Evolutionary conservation across 2,797 vertebrate species (phyloP).

Genomic region (Danio albolineatus): DNA sequence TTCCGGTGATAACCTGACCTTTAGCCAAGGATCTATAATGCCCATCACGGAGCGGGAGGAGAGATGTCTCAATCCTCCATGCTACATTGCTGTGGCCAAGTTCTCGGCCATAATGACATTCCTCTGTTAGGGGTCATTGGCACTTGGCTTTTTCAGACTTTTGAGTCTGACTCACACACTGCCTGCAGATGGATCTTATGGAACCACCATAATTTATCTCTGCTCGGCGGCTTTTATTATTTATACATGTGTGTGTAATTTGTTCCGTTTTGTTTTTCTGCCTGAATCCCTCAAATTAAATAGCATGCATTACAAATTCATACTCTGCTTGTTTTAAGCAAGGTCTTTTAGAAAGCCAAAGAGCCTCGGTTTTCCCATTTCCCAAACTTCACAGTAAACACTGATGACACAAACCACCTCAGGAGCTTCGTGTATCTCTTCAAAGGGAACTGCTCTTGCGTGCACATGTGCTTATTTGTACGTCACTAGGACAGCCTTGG

Average conservation of each 20-base stretch:
- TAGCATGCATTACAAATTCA: conserved; percentile 30
- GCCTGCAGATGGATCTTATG: conserved; percentile 21
- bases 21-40: conserved; percentile 53
- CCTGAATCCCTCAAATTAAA: conserved; percentile 29
- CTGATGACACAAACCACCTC: conserved; percentile 35
- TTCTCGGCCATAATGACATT: conserved; percentile 44
- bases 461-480: conserved; percentile 19
- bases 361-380: conserved; percentile 20
- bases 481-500: conserved; percentile 32
- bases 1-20: conserved; percentile 65
- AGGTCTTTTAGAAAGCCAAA: conserved; percentile 34
- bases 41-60: conserved; percentile 37
- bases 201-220: conserved; percentile 20
- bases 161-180: conserved; percentile 30
- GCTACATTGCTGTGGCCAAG: conserved; percentile 38
- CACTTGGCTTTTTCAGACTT: conserved; percentile 46
- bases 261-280: conserved; percentile 18
- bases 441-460: conserved; percentile 5
- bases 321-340: conserved; percentile 13
- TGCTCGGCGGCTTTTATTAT: background rate
- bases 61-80: conserved; percentile 39
- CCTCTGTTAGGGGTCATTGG: conserved; percentile 44
- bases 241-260: conserved; percentile 29
- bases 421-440: conserved; percentile 3
- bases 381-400: conserved; percentile 12